Base-by-base conservation (phyloP, 2,888 invertebrate species). In the Heliconius erato region DNA sequence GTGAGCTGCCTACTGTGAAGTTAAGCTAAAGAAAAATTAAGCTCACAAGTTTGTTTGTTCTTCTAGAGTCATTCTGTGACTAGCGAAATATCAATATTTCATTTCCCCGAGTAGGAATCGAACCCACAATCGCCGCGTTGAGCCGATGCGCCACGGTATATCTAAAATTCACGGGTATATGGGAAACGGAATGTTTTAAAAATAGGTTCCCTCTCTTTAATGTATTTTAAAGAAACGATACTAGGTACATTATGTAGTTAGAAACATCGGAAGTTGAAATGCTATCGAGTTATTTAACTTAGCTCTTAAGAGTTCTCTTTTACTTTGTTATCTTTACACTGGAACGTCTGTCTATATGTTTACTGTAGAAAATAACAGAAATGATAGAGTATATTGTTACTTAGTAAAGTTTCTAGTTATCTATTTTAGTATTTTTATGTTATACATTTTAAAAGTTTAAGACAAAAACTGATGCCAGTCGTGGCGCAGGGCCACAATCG, bases 311-410 rank as follows among this genome's bases (percentile, higher is more conserved):
- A 72, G 44, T 7, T 72, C n/a, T 26, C 44, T 72, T 23, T 69
- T 44, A 72, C 71, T n/a, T 72, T 72, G 71, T 72, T 72, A 72
- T 44, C n/a, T 44, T 72, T n/a, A 14, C 26, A 72, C 14, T 6
- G 6, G 16, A 14, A 72, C 16, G n/a, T 72, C 26, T 26, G 7
- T 23, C n/a, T 44, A 44, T 26, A 71, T 44, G 26, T 23, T n/a
- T 14, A 72, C n/a, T 26, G 67, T 28, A 67, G 67, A 28, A 67
- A 67, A 67, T 19, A 28, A 67, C 28, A 4, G 16, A 67, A 44
- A 35, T 23, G 19, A 16, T 16, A 5, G 28, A 19, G 32, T 32
- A 11, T 68, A 35, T 28, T 32, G 28, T 68, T 68, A 26, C 9
- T 32, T 19, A 32, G 7, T 19, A 9, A 19, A 32, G 16, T 67